Evolutionary conservation across 2,888 invertebrate genomes (phyloP).

Genomic region (Drosophila suboccidentalis): DNA sequence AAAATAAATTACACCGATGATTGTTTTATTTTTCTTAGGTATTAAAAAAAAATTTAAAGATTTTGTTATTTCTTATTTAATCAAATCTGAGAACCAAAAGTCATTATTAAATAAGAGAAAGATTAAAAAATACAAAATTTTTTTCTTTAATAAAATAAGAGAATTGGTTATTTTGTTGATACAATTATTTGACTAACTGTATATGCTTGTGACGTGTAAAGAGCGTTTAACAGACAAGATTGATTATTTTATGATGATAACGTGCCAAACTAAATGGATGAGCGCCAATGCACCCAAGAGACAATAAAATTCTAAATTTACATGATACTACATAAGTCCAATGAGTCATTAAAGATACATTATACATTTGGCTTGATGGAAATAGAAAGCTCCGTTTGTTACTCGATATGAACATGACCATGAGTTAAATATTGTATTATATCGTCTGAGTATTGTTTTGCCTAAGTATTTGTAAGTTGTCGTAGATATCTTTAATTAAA

Average conservation of each 20-base stretch:
- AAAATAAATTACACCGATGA: too few relatives aligned
- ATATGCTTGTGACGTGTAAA: slow-evolving; percentile 54
- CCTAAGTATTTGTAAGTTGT: neutral
- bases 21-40: too few relatives aligned
- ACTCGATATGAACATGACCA: slow-evolving; percentile 20
- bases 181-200: too few relatives aligned
- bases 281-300: slow-evolving; percentile 1
- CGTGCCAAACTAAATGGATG: slow-evolving; percentile 54
- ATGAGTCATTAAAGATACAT: slow-evolving; percentile 9
- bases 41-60: too few relatives aligned
- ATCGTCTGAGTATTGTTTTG: neutral
- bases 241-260: slow-evolving; percentile 72
- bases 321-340: neutral
- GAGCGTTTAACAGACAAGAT: slow-evolving; percentile 69
- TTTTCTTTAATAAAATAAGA: too few relatives aligned
- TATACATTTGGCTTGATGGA: neutral
- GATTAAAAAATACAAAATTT: too few relatives aligned
- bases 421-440: slow-evolving; percentile 41
- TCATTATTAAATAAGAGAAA: too few relatives aligned
- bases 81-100: too few relatives aligned
- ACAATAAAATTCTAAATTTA: slow-evolving; percentile 13
- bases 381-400: slow-evolving; percentile 9
- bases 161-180: too few relatives aligned
- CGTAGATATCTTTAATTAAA: slow-evolving; percentile 23
- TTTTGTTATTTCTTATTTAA: too few relatives aligned